phyloP scores from a whole-genome alignment of 92 coral and sea anemone species.

The Diadumene lineata region DNA sequence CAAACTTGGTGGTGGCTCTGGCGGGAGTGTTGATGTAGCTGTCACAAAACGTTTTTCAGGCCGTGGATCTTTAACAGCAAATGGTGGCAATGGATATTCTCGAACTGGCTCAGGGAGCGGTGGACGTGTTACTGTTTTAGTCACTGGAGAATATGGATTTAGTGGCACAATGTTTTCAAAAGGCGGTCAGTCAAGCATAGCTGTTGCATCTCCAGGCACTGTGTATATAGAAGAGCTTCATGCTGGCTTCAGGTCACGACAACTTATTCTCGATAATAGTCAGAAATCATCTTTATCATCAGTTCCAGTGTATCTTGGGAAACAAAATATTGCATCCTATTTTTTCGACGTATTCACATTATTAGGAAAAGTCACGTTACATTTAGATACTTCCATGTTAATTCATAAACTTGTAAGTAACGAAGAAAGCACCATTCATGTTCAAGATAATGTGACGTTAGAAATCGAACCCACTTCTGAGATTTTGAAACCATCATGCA shows the following conservation, averaged over 20 bases:
- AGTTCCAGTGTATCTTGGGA: conserved; percentile 28
- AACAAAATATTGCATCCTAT: conserved; percentile 42
- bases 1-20: conserved; percentile 61
- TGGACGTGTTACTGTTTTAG: conserved; percentile 45
- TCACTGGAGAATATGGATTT: conserved; percentile 23
- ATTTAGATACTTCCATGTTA: conserved; percentile 37
- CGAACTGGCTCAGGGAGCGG: conserved; percentile 55
- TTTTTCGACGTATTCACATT: conserved; percentile 37
- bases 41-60: conserved; percentile 34
- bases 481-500: conserved; percentile 47
- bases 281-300: conserved; percentile 24
- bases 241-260: conserved; percentile 37
- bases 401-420: conserved; percentile 42
- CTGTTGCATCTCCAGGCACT: conserved; percentile 64
- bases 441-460: conserved; percentile 47
- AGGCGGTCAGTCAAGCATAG: conserved; percentile 47
- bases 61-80: conserved; percentile 41
- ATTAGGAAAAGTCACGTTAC: conserved; percentile 37
- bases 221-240: conserved; percentile 42
- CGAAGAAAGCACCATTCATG: conserved; percentile 38
- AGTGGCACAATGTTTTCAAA: conserved; percentile 38
- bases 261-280: conserved; percentile 41
- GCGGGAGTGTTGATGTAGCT: conserved; percentile 50
- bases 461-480: conserved; percentile 31
- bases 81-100: conserved; percentile 37